These are phyloP conservation scores for Galeopsomyia nigrocyanea DNA, from an alignment of 2,888 invertebrate genomes.

Conservation along the genomic window DNA sequence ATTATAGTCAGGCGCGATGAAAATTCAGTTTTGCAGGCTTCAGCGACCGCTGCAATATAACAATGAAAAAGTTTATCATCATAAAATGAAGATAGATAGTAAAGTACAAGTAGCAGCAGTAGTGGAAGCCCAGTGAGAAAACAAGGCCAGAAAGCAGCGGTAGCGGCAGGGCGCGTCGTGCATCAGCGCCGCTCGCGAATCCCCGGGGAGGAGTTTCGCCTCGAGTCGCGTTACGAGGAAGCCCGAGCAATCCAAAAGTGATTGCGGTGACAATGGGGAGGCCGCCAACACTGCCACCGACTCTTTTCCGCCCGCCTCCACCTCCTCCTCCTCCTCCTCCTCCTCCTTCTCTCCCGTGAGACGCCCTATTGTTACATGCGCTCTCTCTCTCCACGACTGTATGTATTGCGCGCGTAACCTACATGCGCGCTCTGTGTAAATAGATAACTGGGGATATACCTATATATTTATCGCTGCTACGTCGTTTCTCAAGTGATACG, in stretches of 20 bases:
- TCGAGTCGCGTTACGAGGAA: background rate
- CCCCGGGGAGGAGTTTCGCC: slow-evolving; percentile 34
- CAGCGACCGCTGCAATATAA: too few species aligned
- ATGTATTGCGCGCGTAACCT: background rate
- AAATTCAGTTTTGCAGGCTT: too few species aligned
- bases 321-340: background rate
- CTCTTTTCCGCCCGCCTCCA: background rate
- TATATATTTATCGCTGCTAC: too few species aligned
- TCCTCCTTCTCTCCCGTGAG: slow-evolving; percentile 5
- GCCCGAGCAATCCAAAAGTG: slow-evolving; percentile 40
- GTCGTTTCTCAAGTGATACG: too few species aligned
- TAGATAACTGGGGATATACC: slow-evolving; percentile 49
- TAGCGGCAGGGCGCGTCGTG: background rate
- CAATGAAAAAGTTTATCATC: too few species aligned
- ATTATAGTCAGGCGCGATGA: too few species aligned
- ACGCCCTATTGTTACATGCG: background rate
- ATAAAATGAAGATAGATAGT: too few species aligned
- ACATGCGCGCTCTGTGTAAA: background rate
- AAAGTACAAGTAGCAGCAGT: too few species aligned
- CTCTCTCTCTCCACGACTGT: slow-evolving; percentile 9
- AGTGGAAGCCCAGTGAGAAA: background rate
- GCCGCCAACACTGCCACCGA: background rate
- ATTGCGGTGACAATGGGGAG: slow-evolving; percentile 41
- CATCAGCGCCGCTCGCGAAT: slow-evolving; percentile 5
- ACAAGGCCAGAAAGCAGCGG: slow-evolving; percentile 1